Evolutionary conservation across 2,888 invertebrate genomes (phyloP).

Genomic region (Mamestra brassicae): DNA sequence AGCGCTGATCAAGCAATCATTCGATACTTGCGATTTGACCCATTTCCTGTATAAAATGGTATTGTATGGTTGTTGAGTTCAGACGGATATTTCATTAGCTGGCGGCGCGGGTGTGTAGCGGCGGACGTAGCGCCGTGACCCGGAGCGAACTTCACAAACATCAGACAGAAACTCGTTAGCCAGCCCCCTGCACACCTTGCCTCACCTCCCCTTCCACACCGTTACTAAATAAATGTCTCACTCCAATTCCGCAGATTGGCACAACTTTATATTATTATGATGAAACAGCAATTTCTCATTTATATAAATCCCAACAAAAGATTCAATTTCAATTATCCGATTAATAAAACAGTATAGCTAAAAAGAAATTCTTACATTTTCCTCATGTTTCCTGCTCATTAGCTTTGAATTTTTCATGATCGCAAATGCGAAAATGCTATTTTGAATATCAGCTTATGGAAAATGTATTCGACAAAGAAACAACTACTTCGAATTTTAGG

Average conservation of each 20-base stretch:
- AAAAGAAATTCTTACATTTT: conserved; percentile 47
- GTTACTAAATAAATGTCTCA: conserved; percentile 73
- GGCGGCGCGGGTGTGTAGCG: conserved; percentile 54
- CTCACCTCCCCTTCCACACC: conserved; percentile 45
- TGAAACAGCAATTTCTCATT: conserved; percentile 58
- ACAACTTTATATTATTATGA: conserved; percentile 63
- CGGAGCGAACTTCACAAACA: conserved; percentile 77
- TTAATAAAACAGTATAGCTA: conserved; percentile 42
- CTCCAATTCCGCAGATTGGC: conserved; percentile 68
- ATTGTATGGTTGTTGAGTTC: conserved; percentile 59
- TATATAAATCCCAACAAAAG: conserved; percentile 51
- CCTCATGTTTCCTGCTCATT: conserved; percentile 44
- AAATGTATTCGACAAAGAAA: conserved; percentile 17
- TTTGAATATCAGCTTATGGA: conserved; percentile 18
- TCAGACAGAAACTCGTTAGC: conserved; percentile 79
- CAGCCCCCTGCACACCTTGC: conserved; percentile 66
- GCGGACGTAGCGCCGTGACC: conserved; percentile 70
- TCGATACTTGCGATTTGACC: conserved; percentile 50
- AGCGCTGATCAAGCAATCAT: conserved; percentile 52
- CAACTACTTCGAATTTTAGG: conserved; percentile 1
- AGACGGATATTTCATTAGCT: conserved; percentile 70
- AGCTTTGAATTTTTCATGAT: conserved; percentile 56
- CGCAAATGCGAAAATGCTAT: conserved; percentile 23
- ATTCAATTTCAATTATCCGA: conserved; percentile 57
- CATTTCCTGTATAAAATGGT: conserved; percentile 52